Conservation (phyloP, 2,113 vertebrate species). For the Bos javanicus region DNA sequence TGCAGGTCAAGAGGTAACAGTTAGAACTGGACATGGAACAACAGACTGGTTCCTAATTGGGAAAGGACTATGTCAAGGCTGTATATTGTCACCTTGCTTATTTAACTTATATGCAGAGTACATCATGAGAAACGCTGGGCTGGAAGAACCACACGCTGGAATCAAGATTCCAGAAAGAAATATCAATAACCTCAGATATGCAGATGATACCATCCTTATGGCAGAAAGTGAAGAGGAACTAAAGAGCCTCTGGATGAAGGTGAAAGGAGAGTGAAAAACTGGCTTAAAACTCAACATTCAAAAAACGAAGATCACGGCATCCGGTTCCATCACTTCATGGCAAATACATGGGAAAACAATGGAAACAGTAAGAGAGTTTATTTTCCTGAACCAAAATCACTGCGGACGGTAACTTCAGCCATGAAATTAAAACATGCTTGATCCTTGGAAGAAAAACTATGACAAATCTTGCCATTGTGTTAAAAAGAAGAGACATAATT, state of each 20-base stretch:
- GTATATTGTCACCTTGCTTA: background rate
- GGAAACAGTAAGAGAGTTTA: background rate
- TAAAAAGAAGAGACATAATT: background rate
- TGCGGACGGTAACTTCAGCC: rapidly evolving
- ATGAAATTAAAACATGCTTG: background rate
- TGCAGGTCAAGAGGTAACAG: background rate
- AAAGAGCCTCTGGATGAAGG: background rate
- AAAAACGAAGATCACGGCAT: background rate
- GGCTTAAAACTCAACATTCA: background rate
- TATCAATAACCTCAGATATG: background rate
- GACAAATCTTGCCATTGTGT: background rate
- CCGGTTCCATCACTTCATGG: background rate
- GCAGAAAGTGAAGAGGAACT: background rate
- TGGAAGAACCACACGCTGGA: background rate
- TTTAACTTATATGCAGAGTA: background rate
- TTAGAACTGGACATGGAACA: background rate
- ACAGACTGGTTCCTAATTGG: background rate
- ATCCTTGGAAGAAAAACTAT: background rate
- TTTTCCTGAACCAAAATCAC: background rate
- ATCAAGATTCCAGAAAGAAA: background rate
- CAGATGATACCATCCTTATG: background rate
- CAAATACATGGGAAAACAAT: background rate
- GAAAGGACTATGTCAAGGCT: background rate
- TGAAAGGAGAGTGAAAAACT: background rate
- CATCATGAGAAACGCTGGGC: background rate